Evolutionary conservation across 2,113 vertebrate species (phyloP).

Genomic region (Sphaerodactylus townsendi): DNA sequence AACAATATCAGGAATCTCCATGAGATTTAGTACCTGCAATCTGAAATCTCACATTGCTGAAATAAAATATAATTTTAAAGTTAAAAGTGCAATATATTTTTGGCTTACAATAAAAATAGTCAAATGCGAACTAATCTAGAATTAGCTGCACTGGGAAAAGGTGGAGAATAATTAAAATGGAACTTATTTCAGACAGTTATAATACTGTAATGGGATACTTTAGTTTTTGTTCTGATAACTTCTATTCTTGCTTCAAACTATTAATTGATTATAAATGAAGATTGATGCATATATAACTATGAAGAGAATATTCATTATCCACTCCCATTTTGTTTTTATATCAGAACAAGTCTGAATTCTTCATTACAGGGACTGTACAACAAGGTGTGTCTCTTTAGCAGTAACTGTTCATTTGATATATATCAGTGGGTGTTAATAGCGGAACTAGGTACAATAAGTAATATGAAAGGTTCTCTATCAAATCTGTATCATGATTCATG

Average conservation of each 20-base stretch:
- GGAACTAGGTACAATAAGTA: too few species aligned
- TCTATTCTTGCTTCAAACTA: conserved; percentile 4
- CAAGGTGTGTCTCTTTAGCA: too few species aligned
- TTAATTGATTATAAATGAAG: background rate
- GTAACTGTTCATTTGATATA: too few species aligned
- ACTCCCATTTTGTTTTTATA: conserved; percentile 34
- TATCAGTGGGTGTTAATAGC: too few species aligned
- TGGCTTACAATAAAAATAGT: background rate
- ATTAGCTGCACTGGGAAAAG: background rate
- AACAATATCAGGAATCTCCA: background rate
- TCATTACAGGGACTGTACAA: conserved; percentile 52
- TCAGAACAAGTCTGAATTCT: conserved; percentile 39
- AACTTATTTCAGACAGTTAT: background rate
- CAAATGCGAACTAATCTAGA: background rate
- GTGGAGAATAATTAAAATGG: background rate
- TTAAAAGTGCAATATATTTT: background rate
- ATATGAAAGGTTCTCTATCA: too few species aligned
- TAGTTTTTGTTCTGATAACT: background rate
- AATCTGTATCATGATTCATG: too few species aligned
- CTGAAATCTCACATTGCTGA: conserved; percentile 4
- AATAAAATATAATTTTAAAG: conserved; percentile 22
- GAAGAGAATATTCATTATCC: background rate
- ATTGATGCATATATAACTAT: background rate
- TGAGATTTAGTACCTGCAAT: background rate
- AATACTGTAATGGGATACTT: background rate